Base-by-base conservation (phyloP, 2,113 vertebrate species). In the Mola mola region DNA sequence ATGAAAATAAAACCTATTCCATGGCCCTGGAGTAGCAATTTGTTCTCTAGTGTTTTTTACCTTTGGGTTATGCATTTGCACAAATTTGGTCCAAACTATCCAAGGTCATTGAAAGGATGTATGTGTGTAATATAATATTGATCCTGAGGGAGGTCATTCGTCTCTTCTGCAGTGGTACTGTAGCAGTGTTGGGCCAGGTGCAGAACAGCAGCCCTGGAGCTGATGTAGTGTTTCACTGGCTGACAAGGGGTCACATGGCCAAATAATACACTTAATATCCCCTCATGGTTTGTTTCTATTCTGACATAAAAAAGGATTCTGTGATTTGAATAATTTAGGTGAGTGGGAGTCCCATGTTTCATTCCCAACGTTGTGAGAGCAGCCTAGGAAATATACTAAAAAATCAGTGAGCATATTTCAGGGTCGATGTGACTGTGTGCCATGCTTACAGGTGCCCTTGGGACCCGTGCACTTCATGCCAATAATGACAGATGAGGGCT, bases 401-500 rank as follows among this genome's bases (percentile, higher is more conserved):
- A 37, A 75, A 67, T 47, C 42, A 50, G 28, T 24, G 50, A 74
- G 36, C 34, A 52, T 43, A 60, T 69, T 73, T 66, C 24, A 58
- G 67, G 70, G 52, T 71, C 64, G 63, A 40, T 16, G 56, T 34
- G 34, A 29, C 37, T 62, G 61, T 44, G 34, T 59, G 64, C 57
- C 52, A 65, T 56, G 72, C 65, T 53, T 1, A 8, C 66, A 67
- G 78, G 77, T 71, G 52, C 28, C 25, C 26, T 28, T 70, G 53
- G 34, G 38, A 43, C 55, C 15, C 43, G 47, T 43, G 25, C 40
- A 22, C 34, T 33, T 25, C 19, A 61, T 81, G 77, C 83, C 83
- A 87, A 48, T 53, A 44, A 55, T 68, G 66, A 57, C 87, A 89
- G 89, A 86, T 86, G 87, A 88, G 33, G 67, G 51, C 57, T 71